Evolutionary conservation across 2,113 vertebrate species (phyloP).

Genomic region (Neodon shergylaensis): DNA sequence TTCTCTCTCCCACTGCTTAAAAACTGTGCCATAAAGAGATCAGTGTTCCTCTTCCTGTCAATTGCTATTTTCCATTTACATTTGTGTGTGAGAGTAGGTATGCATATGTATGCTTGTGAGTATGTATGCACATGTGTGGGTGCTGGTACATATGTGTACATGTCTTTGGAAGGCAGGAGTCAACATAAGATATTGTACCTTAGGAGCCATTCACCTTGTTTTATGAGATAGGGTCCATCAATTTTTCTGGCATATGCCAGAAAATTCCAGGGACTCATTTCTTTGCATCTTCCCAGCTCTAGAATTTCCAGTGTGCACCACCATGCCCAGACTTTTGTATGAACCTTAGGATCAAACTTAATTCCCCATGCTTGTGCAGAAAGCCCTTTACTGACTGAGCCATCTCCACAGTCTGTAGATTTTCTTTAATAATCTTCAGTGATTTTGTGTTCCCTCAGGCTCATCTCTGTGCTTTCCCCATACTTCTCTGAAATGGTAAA

Average conservation of each 20-base stretch:
- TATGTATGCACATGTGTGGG: background rate
- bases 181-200: background rate
- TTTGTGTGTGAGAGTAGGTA: background rate
- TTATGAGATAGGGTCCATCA: background rate
- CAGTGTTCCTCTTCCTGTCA: background rate
- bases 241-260: background rate
- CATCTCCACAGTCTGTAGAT: background rate
- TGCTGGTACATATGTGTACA: background rate
- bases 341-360: background rate
- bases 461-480: background rate
- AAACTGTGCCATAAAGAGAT: too few species aligned
- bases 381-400: background rate
- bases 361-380: background rate
- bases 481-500: background rate
- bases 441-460: background rate
- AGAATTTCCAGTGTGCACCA: too few species aligned
- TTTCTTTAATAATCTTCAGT: constrained; percentile 26
- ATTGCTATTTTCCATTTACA: background rate
- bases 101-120: background rate
- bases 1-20: background rate
- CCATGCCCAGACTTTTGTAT: background rate
- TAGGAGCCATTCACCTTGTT: background rate
- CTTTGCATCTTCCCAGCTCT: background rate
- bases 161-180: background rate
- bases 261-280: background rate